Base-by-base conservation (phyloP, 2,888 invertebrate species). In the Galerucella calmariensis region DNA sequence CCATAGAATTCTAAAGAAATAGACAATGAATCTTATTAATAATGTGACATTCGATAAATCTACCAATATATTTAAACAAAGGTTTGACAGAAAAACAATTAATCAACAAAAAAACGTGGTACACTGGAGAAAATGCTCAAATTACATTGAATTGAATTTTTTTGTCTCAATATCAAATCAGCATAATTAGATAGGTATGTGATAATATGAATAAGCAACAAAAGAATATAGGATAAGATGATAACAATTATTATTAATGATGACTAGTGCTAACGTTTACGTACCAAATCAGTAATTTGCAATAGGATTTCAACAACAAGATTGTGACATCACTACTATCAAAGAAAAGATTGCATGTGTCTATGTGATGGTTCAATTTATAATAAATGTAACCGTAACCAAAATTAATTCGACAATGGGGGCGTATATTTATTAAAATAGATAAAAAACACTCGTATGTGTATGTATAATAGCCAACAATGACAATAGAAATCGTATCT, bases 401-500 rank as follows among this genome's bases (percentile, higher is more conserved):
- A 56, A 56, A 56, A 20, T 56, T 20, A 56, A 56, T 56, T 10
- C 20, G n/a, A 14, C 6, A 69, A 51, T 16, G 72, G 77, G 78
- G 78, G 79, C 78, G 78, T 77, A 72, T 67, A 66, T 62, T 67
- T 66, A 70, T 51, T 72, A 73, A 67, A 44, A 58, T 24, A 67
- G 51, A 69, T 69, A 6, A 14, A 48, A 46, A 71, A 68, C 66
- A 69, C 68, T 70, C 75, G 59, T 75, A 76, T 63, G 44, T 74
- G 44, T 78, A 5, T 41, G 35, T 41, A 27, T 27, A 27, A 27
- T 27, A 76, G 77, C 41, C 35, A 66, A 76, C 68, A 75, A 78
- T 71, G 73, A 75, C 71, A 71, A 76, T 72, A 69, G 62, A 63
- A 73, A 75, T 75, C 75, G 71, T 73, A 76, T 67, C 59, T 46